Conservation (phyloP, 2,888 invertebrate genomes). For the Drosophila anomalata region DNA sequence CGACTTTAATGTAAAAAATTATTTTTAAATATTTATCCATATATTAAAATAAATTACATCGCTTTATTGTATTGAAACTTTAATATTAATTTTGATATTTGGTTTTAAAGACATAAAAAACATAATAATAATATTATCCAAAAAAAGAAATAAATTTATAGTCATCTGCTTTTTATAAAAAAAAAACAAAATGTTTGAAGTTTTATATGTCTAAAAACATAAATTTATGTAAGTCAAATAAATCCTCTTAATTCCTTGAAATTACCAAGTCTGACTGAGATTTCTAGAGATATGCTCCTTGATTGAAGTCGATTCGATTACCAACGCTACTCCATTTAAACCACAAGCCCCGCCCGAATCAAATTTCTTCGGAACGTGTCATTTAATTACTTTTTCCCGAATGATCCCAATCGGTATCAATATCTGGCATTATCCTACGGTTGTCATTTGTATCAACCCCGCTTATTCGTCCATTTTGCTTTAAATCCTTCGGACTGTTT, state of each 20-base stretch:
- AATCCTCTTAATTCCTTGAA: neutral
- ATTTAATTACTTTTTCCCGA: conserved; percentile 32
- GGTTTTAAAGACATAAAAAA: too few species aligned
- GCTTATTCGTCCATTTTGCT: neutral
- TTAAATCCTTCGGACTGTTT: conserved; percentile 48
- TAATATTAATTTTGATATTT: too few species aligned
- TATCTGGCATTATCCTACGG: conserved; percentile 14
- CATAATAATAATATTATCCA: too few species aligned
- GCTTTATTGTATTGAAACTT: too few species aligned
- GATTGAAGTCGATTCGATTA: conserved; percentile 1
- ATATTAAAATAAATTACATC: too few species aligned
- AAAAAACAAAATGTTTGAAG: too few species aligned
- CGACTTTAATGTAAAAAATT: too few species aligned
- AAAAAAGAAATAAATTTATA: too few species aligned
- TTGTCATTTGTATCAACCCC: conserved; percentile 30
- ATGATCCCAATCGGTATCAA: conserved; percentile 3
- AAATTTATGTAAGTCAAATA: neutral
- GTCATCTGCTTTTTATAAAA: too few species aligned
- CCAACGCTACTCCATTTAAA: conserved; percentile 3
- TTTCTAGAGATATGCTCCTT: neutral
- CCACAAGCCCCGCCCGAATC: conserved; percentile 4
- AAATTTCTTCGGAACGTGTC: conserved; percentile 31
- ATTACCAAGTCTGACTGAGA: neutral
- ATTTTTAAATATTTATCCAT: too few species aligned
- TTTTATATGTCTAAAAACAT: too few species aligned